These are phyloP conservation scores for Mormoops blainvillei DNA, from an alignment of 2,113 vertebrate genomes.

Conservation along the genomic window DNA sequence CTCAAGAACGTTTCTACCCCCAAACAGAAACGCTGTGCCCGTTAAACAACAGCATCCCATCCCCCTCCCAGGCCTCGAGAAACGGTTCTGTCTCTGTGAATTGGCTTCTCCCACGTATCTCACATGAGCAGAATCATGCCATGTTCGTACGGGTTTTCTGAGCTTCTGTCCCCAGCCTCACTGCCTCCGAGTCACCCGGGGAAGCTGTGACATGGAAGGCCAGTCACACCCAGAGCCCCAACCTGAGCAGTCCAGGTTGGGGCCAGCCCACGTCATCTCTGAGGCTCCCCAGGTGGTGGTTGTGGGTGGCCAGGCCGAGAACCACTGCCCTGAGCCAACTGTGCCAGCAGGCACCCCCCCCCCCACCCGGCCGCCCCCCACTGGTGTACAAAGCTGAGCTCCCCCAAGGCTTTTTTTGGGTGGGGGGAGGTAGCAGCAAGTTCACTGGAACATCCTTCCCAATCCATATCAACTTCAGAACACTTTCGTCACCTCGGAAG, in stretches of 20 bases:
- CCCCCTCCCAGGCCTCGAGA: no score
- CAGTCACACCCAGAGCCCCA: no score
- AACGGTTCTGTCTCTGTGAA: accelerated
- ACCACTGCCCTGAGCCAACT: not conserved
- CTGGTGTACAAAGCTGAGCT: not conserved
- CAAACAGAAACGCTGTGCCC: not conserved
- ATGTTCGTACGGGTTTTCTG: not conserved
- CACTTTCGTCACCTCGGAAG: not conserved
- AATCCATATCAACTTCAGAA: not conserved
- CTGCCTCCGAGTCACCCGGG: not conserved
- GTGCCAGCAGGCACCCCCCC: accelerated
- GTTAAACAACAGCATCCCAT: accelerated
- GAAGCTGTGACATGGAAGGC: not conserved
- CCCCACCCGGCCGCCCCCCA: accelerated
- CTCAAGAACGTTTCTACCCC: not conserved
- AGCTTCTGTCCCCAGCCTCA: not conserved
- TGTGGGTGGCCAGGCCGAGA: not conserved
- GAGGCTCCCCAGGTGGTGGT: not conserved
- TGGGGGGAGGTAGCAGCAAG: not conserved
- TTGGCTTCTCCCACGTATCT: not conserved
- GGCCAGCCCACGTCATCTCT: no score
- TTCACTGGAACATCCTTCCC: not conserved
- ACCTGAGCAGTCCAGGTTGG: no score
- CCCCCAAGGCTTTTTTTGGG: not conserved
- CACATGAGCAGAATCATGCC: accelerated